Conservation (phyloP, 1,140 invertebrate genomes). For the Penaeus chinensis region DNA sequence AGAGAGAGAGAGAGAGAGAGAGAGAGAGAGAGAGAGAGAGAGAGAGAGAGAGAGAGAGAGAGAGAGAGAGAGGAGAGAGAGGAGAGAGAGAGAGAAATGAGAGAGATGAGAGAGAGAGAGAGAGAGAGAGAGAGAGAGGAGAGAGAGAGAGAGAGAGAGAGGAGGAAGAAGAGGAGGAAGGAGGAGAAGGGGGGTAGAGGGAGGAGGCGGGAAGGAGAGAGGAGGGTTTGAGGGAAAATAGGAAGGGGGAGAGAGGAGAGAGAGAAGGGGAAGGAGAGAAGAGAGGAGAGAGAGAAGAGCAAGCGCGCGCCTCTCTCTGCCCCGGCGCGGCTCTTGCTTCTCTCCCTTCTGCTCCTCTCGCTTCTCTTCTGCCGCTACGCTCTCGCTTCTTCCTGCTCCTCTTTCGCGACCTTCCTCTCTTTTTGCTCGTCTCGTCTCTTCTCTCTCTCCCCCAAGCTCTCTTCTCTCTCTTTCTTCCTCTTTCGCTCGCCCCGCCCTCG, state of each 20-base stretch:
- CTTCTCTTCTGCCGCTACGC: background rate
- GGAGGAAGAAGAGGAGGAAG: too few relatives aligned
- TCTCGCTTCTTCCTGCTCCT: constrained; percentile 5
- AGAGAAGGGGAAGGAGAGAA: constrained; percentile 27
- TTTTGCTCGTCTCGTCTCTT: background rate
- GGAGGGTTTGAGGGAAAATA: background rate
- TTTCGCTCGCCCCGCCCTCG: background rate
- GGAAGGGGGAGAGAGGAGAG: background rate
- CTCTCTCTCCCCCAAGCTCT: background rate
- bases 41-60: too few relatives aligned
- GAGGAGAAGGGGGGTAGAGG: background rate
- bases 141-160: too few relatives aligned
- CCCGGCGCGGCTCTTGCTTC: too few relatives aligned
- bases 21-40: background rate
- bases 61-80: too few relatives aligned
- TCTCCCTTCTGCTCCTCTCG: background rate
- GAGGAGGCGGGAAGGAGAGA: background rate
- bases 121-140: too few relatives aligned
- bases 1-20: background rate
- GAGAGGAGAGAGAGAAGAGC: constrained; percentile 33
- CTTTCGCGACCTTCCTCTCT: background rate
- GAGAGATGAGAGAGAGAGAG: too few relatives aligned
- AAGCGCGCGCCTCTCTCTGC: too few relatives aligned
- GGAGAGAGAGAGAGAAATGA: too few relatives aligned
- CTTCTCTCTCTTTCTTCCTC: background rate